Percentiles rank a stretch among this genome's conserved stretches.
Evolutionary conservation across 2,888 invertebrate genomes (phyloP).

Genomic region (Dione vanillae): DNA sequence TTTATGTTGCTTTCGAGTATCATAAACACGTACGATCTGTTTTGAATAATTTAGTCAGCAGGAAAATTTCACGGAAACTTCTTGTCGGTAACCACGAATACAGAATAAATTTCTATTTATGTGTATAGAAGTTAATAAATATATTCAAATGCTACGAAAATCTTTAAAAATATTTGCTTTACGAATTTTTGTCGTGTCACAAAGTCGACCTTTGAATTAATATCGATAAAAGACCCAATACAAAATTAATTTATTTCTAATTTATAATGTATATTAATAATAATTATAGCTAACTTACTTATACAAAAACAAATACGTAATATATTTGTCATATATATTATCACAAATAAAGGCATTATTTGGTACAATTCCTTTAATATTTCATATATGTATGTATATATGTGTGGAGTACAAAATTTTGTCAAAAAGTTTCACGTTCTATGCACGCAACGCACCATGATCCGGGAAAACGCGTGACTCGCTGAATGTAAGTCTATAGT

Average conservation of each 20-base stretch:
- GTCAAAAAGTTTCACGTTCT: slow-evolving; percentile 61
- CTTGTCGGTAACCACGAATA: slow-evolving; percentile 49
- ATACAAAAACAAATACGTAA: background rate
- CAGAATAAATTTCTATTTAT: slow-evolving; percentile 34
- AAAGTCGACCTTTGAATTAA: background rate
- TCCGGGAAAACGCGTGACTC: slow-evolving; percentile 59
- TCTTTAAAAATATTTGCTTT: background rate
- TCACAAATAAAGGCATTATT: background rate
- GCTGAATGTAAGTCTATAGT: slow-evolving; percentile 12
- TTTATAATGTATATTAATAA: too few species aligned
- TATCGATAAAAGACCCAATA: background rate
- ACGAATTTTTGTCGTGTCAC: background rate
- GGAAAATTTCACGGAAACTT: slow-evolving; percentile 54
- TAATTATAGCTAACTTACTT: background rate
- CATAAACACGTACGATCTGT: slow-evolving; percentile 51
- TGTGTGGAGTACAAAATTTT: slow-evolving; percentile 59
- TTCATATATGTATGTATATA: background rate
- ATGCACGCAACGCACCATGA: slow-evolving; percentile 61
- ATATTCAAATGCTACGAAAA: background rate
- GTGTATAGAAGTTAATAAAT: background rate
- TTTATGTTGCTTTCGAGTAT: slow-evolving; percentile 34
- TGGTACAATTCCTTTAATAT: background rate
- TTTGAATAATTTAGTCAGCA: slow-evolving; percentile 66
- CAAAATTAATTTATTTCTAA: too few species aligned
- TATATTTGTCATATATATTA: background rate